Conservation (phyloP, 2,113 vertebrate genomes). For the Shinisaurus crocodilurus region DNA sequence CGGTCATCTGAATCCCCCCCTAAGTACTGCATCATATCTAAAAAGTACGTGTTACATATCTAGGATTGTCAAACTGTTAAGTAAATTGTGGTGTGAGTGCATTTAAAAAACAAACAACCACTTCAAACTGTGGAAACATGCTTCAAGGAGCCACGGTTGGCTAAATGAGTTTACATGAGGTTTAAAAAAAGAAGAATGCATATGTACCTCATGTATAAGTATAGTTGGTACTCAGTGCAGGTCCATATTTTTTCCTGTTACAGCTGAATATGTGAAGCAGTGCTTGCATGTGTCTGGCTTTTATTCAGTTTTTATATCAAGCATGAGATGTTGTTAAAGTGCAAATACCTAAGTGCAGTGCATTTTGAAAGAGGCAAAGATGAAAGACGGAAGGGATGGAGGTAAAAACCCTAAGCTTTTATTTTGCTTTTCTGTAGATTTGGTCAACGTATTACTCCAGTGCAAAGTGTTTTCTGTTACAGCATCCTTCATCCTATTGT, state of each 20-base stretch:
- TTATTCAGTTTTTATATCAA: not conserved
- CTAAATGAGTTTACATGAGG: not conserved
- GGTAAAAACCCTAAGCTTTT: not conserved
- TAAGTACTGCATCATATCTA: not conserved
- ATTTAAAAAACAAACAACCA: not conserved
- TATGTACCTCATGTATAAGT: not conserved
- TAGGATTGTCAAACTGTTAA: not conserved
- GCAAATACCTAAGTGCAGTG: too few species aligned
- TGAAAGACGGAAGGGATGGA: not conserved
- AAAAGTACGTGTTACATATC: not conserved
- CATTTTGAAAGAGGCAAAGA: not conserved
- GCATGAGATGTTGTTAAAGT: not conserved
- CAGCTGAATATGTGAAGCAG: not conserved
- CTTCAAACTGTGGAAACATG: not conserved
- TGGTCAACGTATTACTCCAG: not conserved
- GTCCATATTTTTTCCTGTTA: not conserved
- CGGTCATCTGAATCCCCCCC: not conserved
- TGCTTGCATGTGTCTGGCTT: not conserved
- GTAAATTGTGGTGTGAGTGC: too few species aligned
- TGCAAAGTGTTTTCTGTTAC: not conserved
- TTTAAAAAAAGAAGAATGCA: not conserved
- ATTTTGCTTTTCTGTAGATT: not conserved
- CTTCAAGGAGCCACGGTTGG: not conserved
- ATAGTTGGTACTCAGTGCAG: too few species aligned
- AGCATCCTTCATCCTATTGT: not conserved